These are phyloP conservation scores for Calephelis virginiensis DNA, from an alignment of 1,140 invertebrate species.

Conservation along the genomic window DNA sequence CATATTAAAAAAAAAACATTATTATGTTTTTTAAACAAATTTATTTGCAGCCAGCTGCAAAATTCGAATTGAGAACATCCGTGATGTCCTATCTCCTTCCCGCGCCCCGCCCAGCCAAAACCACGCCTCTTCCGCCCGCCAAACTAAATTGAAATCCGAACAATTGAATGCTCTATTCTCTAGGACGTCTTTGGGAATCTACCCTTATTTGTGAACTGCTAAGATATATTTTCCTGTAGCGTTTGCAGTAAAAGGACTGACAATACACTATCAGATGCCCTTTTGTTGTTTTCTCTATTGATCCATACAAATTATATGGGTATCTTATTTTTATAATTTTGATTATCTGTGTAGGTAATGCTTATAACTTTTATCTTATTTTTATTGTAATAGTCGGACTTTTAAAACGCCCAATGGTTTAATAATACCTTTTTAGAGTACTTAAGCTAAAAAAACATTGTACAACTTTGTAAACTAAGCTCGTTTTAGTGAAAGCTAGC, in stretches of 20 bases:
- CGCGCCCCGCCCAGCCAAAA: constrained; percentile 53
- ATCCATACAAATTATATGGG: constrained; percentile 17
- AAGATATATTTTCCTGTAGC: constrained; percentile 22
- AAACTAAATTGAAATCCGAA: constrained; percentile 63
- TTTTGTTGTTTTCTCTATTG: constrained; percentile 28
- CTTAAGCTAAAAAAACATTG: too few species aligned
- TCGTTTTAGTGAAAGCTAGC: too few species aligned
- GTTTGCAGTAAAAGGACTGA: constrained; percentile 17
- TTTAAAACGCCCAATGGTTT: too few species aligned
- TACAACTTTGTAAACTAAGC: too few species aligned
- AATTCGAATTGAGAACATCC: constrained; percentile 59
- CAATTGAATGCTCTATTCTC: constrained; percentile 38
- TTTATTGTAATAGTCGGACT: too few species aligned
- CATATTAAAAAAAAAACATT: constrained; percentile 1
- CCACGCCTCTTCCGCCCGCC: constrained; percentile 66
- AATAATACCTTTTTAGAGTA: too few species aligned
- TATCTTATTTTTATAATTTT: constrained; percentile 4
- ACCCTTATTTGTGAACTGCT: constrained; percentile 28
- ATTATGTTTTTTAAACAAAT: constrained; percentile 19
- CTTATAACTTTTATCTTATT: too few species aligned
- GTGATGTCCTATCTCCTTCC: constrained; percentile 61
- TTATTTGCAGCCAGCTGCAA: constrained; percentile 46
- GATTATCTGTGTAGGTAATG: not conserved
- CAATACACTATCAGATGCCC: constrained; percentile 28
- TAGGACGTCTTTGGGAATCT: constrained; percentile 32